Base-by-base conservation (phyloP, 1,140 invertebrate species). In the Drosophila sturtevanti region DNA sequence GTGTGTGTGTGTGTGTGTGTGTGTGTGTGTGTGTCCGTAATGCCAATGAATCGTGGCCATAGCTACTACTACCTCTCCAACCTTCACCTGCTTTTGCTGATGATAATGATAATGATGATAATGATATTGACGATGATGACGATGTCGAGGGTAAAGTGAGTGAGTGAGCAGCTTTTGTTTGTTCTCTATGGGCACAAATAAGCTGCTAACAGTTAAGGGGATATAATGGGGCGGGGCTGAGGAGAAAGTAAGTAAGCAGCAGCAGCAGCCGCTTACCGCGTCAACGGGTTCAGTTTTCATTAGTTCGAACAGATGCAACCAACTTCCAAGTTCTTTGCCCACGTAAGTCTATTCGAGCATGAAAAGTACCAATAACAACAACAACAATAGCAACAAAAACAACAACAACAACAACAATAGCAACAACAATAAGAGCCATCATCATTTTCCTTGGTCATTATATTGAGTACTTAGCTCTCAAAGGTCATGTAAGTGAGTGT, bases 401-500 rank as follows among this genome's bases (percentile, higher is more conserved):
- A 44, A 44, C 41, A 44, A 14, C 41, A 2, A 16, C 41, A 44
- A 44, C 41, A 44, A 44, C 4, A 9, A 9, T 7, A 44, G 16
- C 9, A 2, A 9, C 41, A 48, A 48, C 7, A 11, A 11, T 18
- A 48, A 48, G 16, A 48, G 18, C 41, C 18, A 18, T 18, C 41
- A 48, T 48, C 41, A 48, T 48, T 48, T 48, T 48, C 18, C 41
- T 9, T 16, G 41, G 41, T 48, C 41, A 48, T 48, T 48, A 48
- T 48, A 48, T 48, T 48, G 41, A 48, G 41, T 48, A 48, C 41
- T 48, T 21, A 48, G 41, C 41, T 48, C 41, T 48, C 41, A 48
- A 48, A 48, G 41, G 41, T 48, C 41, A 48, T 48, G 41, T 48
- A 48, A 48, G 41, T 48, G 41, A 48, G 41, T 48, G 41, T 48